A percentile compares a stretch with the other conserved stretches of the same genome.
phyloP scores from a whole-genome alignment of 2,113 vertebrate species.

The Labeo catla region DNA sequence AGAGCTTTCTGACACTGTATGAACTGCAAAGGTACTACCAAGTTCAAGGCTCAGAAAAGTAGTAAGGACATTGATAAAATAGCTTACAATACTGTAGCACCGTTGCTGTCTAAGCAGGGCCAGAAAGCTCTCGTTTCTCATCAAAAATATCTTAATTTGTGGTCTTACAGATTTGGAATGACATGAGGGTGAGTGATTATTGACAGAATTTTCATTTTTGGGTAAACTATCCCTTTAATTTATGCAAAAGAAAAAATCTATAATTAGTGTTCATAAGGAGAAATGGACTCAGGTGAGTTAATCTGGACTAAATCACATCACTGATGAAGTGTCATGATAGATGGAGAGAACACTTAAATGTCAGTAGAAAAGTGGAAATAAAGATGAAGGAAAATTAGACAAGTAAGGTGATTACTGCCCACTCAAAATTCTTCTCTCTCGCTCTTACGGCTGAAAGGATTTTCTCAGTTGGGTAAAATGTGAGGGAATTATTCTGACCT shows the following conservation, averaged over 20 bases:
- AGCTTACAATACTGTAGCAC: no score
- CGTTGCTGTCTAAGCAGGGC: no score
- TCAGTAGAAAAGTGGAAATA: not conserved
- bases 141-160: no score
- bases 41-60: no score
- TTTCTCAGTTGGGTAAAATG: slow-evolving; percentile 34
- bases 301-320: not conserved
- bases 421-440: not conserved
- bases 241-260: not conserved
- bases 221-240: not conserved
- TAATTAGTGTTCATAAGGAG: not conserved
- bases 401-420: not conserved
- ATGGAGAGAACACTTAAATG: not conserved
- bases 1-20: no score
- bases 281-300: not conserved
- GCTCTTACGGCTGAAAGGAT: not conserved
- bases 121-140: no score
- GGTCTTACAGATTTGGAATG: no score
- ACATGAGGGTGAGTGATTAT: no score
- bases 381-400: no score
- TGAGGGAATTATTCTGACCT: slow-evolving; percentile 26
- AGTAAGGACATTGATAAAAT: no score
- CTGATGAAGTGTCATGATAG: not conserved
- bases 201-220: no score
- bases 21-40: no score